These are phyloP conservation scores for Coregonus sp. DNA, from an alignment of 2,797 vertebrate species.

Conservation along the genomic window DNA sequence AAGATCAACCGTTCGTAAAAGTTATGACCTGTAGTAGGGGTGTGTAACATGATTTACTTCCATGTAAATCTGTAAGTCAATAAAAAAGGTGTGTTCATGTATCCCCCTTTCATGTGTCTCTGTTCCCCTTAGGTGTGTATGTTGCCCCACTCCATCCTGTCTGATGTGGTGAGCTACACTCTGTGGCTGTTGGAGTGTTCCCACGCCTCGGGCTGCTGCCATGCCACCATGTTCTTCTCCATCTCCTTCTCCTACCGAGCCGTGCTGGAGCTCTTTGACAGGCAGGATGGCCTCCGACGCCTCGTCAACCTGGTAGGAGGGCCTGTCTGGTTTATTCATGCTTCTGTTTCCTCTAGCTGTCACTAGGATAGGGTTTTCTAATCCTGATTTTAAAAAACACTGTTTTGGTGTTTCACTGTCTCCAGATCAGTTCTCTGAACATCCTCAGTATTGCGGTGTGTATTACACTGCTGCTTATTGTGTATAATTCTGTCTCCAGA, in stretches of 20 bases:
- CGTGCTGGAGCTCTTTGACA: conserved; percentile 95
- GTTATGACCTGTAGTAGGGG: too few species aligned
- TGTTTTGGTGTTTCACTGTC: neutral
- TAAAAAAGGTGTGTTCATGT: too few species aligned
- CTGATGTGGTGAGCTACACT: conserved; percentile 95
- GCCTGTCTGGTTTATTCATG: conserved; percentile 1
- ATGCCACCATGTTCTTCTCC: conserved; percentile 99
- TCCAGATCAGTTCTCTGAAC: neutral
- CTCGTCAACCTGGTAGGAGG: conserved; percentile 91
- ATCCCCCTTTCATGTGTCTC: neutral
- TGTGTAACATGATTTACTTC: too few species aligned
- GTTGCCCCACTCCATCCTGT: conserved; percentile 91
- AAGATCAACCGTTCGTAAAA: too few species aligned
- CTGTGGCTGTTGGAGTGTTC: conserved; percentile 98
- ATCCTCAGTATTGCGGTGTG: too few species aligned
- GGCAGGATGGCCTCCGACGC: conserved; percentile 92
- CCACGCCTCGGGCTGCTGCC: conserved; percentile 96
- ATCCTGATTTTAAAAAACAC: neutral
- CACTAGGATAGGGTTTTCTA: neutral
- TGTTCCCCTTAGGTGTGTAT: conserved; percentile 86
- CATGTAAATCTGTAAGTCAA: too few species aligned
- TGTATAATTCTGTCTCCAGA: conserved; percentile 1
- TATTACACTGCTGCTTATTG: neutral
- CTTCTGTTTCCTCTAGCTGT: neutral
- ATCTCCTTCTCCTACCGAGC: conserved; percentile 98